phyloP scores from a whole-genome alignment of 2,888 invertebrate genomes.

The Ecdyonurus torrentis region DNA sequence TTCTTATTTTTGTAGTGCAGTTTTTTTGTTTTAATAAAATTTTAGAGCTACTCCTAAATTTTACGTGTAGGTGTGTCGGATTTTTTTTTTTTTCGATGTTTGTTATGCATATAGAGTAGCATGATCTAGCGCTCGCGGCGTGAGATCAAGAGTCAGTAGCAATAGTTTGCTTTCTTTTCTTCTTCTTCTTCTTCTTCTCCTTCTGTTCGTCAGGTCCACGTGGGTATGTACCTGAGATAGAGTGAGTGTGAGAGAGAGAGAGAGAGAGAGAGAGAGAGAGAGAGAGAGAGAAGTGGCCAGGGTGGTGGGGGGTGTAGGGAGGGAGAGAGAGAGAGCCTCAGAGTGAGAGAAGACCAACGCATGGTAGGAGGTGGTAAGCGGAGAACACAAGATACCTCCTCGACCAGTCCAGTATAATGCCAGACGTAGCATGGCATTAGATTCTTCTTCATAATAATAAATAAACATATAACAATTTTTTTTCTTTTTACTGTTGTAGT shows the following conservation, averaged over 20 bases:
- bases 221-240: not conserved
- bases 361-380: too few species aligned
- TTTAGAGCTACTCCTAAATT: too few species aligned
- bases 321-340: not conserved
- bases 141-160: not conserved
- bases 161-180: too few species aligned
- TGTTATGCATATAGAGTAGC: not conserved
- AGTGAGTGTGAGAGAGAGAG: not conserved
- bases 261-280: not conserved
- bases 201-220: not conserved
- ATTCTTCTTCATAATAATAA: too few species aligned
- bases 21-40: not conserved
- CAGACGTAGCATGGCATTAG: not conserved
- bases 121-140: not conserved
- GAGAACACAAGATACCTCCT: too few species aligned
- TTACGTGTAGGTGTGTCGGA: not conserved
- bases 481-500: too few species aligned
- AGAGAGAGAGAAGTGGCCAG: not conserved
- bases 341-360: too few species aligned
- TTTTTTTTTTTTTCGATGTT: too few species aligned
- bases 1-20: not conserved
- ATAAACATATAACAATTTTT: too few species aligned
- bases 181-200: too few species aligned
- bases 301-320: not conserved
- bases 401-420: not conserved